Base-by-base conservation (phyloP, 2,113 vertebrate species). In the Bubalus kerabau region DNA sequence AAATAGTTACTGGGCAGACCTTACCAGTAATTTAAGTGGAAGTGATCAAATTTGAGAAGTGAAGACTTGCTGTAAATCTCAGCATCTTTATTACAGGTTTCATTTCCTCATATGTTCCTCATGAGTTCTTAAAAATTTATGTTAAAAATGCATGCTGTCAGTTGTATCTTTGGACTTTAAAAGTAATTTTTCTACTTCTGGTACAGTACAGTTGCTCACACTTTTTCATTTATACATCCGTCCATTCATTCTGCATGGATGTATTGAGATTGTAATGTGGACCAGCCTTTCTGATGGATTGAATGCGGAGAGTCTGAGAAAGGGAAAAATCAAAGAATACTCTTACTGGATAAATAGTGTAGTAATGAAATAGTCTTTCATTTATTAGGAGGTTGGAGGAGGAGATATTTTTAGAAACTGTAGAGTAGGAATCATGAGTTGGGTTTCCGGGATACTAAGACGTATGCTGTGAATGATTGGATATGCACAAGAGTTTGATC, bases 1-100 rank as follows among this genome's bases (percentile, higher is more conserved):
- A 97, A 98, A 97, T 95, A 97, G 86, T n/a, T 19, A 60, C 16
- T 43, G 54, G 74, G 50, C 85, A 95, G 32, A 87, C 16, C 54
- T 5, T 97, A 57, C 96, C 97, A 95, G 96, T 89, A 98, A 98
- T 97, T 94, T 96, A 90, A 96, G 86, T 40, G 96, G 98, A 98
- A 97, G 90, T 97, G 46, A 96, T 28, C 26, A 83, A 46, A 80
- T 96, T 67, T 93, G 78, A 98, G 98, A 98, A 97, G 13, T 93
- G 36, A 97, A 59, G 62, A 94, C 40, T 94, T 96, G 84, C 32
- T 95, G 81, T 78, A n/a, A 97, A 95, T 97, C 94, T 96, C 52
- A 92, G 40, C 54, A 91, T 62, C 71, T 97, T 84, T 86, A 97
- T 87, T 96, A 87, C 48, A 36, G 57, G 50, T 97, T 97, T n/a